Percentiles rank a stretch among this genome's conserved stretches.
These are phyloP conservation scores for Helobdella robusta DNA, from an alignment of 2,888 invertebrate species.

Conservation along the genomic window DNA sequence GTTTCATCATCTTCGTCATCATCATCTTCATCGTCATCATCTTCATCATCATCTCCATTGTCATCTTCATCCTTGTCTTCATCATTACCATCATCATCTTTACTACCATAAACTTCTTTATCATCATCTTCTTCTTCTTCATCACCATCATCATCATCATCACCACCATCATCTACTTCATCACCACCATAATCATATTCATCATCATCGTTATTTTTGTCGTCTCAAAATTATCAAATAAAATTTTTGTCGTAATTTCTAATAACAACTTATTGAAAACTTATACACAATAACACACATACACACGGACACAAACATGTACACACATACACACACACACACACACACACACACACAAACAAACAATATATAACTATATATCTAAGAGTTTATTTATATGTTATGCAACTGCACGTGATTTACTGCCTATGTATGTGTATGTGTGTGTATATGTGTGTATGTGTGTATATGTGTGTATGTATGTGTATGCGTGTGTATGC, in stretches of 20 bases:
- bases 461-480: too few species aligned
- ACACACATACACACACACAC: too few species aligned
- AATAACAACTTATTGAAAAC: not conserved
- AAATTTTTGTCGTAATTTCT: not conserved
- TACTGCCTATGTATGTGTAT: too few species aligned
- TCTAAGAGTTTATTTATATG: too few species aligned
- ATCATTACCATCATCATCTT: conserved; percentile 16
- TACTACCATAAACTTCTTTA: conserved; percentile 1
- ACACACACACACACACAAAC: too few species aligned
- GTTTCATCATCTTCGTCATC: not conserved
- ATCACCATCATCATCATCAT: conserved; percentile 22
- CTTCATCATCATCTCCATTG: conserved; percentile 18
- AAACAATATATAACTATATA: too few species aligned
- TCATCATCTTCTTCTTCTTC: not conserved
- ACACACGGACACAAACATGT: too few species aligned
- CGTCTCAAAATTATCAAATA: too few species aligned
- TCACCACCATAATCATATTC: conserved; percentile 17
- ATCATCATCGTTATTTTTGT: not conserved
- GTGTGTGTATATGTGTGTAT: too few species aligned
- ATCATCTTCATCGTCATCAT: not conserved
- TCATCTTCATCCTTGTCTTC: conserved; percentile 19
- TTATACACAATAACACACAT: too few species aligned
- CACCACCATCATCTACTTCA: conserved; percentile 15
- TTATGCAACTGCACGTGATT: too few species aligned
- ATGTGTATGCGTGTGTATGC: too few species aligned